Percentiles rank a stretch among this genome's conserved stretches.
phyloP scores from a whole-genome alignment of 2,888 invertebrate genomes.

The Antitype chi region DNA sequence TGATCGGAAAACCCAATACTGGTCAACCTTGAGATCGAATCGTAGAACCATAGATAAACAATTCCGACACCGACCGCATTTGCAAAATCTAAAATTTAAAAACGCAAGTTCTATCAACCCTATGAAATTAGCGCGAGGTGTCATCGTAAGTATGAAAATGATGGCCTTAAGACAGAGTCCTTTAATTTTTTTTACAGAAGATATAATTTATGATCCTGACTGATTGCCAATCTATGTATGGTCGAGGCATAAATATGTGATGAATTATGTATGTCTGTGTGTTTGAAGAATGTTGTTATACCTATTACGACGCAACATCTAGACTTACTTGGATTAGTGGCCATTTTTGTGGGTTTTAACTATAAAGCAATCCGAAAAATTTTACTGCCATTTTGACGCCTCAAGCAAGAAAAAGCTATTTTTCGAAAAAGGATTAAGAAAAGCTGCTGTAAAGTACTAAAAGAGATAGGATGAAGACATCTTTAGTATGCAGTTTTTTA shows the following conservation, averaged over 20 bases:
- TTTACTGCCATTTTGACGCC: background rate
- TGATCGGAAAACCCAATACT: too few species aligned
- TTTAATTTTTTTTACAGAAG: constrained; percentile 55
- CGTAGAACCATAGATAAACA: too few species aligned
- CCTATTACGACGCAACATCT: constrained; percentile 8
- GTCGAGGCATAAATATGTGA: constrained; percentile 50
- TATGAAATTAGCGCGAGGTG: constrained; percentile 50
- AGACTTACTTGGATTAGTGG: background rate
- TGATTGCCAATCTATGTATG: constrained; percentile 62
- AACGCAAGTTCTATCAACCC: constrained; percentile 17
- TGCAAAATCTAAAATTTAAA: background rate
- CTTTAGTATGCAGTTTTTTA: background rate
- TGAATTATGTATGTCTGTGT: constrained; percentile 56
- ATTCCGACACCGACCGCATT: background rate
- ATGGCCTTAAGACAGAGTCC: constrained; percentile 71
- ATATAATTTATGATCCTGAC: constrained; percentile 61
- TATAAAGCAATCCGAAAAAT: background rate
- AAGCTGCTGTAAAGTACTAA: background rate
- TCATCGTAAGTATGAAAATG: constrained; percentile 76
- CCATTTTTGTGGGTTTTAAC: background rate
- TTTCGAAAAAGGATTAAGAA: background rate
- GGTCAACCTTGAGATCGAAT: too few species aligned
- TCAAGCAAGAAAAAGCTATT: accelerated
- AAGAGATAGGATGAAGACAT: background rate
- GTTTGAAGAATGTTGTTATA: constrained; percentile 36